A percentile compares a stretch with the other conserved stretches of the same genome.
phyloP scores from a whole-genome alignment of 2,888 invertebrate species.

The Thera obeliscata region DNA sequence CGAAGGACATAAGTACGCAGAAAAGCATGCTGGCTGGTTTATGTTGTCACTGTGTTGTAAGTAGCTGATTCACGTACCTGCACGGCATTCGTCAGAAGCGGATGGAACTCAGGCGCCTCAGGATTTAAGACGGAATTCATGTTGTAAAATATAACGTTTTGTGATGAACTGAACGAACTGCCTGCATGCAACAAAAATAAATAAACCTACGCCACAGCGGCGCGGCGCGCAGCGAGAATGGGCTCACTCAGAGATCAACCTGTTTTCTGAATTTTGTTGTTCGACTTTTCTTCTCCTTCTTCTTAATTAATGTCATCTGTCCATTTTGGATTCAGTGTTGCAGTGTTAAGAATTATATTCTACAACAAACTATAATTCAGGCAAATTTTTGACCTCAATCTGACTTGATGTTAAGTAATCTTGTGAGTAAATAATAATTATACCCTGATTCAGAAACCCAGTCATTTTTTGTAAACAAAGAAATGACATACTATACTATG shows the following conservation, averaged over 20 bases:
- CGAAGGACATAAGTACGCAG: conserved; percentile 29
- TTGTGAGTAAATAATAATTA: too few species aligned
- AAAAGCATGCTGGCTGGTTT: conserved; percentile 63
- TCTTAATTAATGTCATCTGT: too few species aligned
- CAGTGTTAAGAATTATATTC: too few species aligned
- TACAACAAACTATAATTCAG: too few species aligned
- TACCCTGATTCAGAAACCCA: too few species aligned
- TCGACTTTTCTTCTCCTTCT: neutral
- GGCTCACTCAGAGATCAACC: conserved; percentile 2
- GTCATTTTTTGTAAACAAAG: too few species aligned
- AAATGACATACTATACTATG: too few species aligned
- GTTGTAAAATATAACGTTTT: conserved; percentile 37
- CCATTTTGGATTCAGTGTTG: too few species aligned
- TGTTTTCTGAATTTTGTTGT: neutral
- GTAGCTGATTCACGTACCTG: conserved; percentile 60
- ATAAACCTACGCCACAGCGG: conserved; percentile 20
- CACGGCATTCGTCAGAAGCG: conserved; percentile 61
- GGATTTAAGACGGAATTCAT: conserved; percentile 74
- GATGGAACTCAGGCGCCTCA: conserved; percentile 74
- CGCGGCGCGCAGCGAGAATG: conserved; percentile 7
- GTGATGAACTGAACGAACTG: conserved; percentile 4
- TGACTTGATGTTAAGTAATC: too few species aligned
- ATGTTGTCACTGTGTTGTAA: conserved; percentile 34
- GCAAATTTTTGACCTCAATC: too few species aligned
- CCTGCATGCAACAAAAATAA: conserved; percentile 21